Percentiles rank a stretch among this genome's conserved stretches.
Conservation (phyloP, 1,140 invertebrate genomes). For the Amphibalanus amphitrite region DNA sequence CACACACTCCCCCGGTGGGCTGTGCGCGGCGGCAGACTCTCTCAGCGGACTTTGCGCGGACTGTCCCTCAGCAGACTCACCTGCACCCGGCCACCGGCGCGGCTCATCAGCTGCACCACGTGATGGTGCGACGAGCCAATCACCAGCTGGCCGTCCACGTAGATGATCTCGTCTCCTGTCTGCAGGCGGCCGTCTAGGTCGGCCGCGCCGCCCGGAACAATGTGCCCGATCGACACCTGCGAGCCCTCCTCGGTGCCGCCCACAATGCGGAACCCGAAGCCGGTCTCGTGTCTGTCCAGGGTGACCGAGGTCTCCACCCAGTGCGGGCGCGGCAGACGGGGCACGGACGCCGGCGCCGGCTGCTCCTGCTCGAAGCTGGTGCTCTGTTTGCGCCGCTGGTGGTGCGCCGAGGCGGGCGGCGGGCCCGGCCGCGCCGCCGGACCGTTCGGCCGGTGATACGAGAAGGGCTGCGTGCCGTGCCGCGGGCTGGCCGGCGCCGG, state of each 20-base stretch:
- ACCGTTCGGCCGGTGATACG: not conserved
- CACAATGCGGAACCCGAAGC: slow-evolving; percentile 94
- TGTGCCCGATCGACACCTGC: slow-evolving; percentile 84
- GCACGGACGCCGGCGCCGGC: slow-evolving; percentile 27
- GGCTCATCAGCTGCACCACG: slow-evolving; percentile 75
- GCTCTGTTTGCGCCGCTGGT: slow-evolving; percentile 34
- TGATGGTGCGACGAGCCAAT: slow-evolving; percentile 71
- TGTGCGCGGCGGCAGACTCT: too few relatives aligned
- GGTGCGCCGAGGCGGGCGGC: too few relatives aligned
- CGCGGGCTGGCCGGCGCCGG: too few relatives aligned
- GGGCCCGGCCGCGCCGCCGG: too few relatives aligned
- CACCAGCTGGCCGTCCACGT: slow-evolving; percentile 63
- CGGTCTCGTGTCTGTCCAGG: slow-evolving; percentile 61
- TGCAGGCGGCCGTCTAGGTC: slow-evolving; percentile 67
- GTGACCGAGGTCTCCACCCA: slow-evolving; percentile 59
- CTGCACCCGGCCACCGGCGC: slow-evolving; percentile 55
- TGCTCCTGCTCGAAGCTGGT: slow-evolving; percentile 49
- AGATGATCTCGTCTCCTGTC: slow-evolving; percentile 76
- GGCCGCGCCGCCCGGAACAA: slow-evolving; percentile 80
- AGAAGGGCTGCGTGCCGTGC: too few relatives aligned
- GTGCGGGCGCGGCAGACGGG: not conserved
- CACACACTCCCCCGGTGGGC: too few relatives aligned
- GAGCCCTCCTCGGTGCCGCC: slow-evolving; percentile 95
- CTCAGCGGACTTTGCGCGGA: too few relatives aligned
- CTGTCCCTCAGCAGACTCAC: too few relatives aligned